These are phyloP conservation scores for Drosophila prolongata DNA, from an alignment of 2,888 invertebrate species.

Conservation along the genomic window DNA sequence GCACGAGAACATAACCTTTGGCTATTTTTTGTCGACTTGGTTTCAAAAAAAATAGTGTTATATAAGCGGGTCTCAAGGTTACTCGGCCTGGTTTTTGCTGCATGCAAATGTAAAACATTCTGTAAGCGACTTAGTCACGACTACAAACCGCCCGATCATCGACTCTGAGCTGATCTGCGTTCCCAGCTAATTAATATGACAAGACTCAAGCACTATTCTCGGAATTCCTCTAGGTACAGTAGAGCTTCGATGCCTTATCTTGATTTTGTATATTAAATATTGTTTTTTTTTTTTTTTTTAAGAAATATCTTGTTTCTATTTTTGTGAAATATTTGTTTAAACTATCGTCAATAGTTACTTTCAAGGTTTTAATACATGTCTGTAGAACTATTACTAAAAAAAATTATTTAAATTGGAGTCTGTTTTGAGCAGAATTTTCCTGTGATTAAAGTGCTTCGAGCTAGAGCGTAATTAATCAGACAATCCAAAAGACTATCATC, in stretches of 20 bases:
- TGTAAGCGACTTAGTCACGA: conserved; percentile 35
- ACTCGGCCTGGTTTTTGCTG: conserved; percentile 8
- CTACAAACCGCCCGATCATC: conserved; percentile 33
- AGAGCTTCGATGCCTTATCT: neutral
- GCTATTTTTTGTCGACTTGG: conserved; percentile 10
- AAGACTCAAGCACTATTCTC: conserved; percentile 11
- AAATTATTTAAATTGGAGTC: no score
- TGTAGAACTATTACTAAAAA: no score
- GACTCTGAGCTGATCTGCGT: conserved; percentile 18
- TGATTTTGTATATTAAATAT: no score
- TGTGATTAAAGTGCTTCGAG: neutral
- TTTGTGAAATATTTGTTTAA: no score
- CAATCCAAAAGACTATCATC: conserved; percentile 1
- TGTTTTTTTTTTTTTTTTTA: no score
- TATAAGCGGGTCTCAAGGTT: conserved; percentile 46
- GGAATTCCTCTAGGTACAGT: conserved; percentile 8
- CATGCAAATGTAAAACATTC: conserved; percentile 34
- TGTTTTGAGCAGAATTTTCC: neutral
- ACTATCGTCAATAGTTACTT: no score
- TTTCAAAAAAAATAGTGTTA: conserved; percentile 21
- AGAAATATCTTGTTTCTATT: no score
- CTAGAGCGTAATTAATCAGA: conserved; percentile 15
- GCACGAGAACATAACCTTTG: conserved; percentile 27
- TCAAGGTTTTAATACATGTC: no score
- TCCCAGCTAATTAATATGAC: conserved; percentile 75